Conservation (phyloP, 2,113 vertebrate genomes). For the Panurus biarmicus region DNA sequence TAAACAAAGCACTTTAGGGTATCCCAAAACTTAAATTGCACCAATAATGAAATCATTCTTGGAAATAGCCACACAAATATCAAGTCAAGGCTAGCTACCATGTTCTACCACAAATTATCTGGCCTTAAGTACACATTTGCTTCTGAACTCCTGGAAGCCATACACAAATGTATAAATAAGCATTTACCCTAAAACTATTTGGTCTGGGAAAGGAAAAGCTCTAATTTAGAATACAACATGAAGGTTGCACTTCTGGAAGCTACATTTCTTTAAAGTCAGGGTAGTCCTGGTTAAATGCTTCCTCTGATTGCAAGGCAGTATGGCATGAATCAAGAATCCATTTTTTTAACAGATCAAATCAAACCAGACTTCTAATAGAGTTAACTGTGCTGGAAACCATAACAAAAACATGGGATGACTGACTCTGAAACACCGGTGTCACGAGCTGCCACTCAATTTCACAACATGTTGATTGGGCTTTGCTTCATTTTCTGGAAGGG, state of each 20-base stretch:
- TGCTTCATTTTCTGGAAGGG: neutral
- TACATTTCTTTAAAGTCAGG: neutral
- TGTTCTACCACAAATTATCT: neutral
- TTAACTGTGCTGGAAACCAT: neutral
- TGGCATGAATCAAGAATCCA: neutral
- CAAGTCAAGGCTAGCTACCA: neutral
- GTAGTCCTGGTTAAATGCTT: neutral
- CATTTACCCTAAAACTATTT: neutral
- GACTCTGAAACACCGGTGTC: neutral
- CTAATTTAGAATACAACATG: neutral
- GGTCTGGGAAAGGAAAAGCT: neutral
- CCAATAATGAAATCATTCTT: neutral
- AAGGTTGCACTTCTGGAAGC: neutral
- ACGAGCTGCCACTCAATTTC: neutral
- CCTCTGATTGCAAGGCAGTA: neutral
- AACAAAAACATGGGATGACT: neutral
- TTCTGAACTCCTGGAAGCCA: neutral
- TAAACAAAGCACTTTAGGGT: neutral
- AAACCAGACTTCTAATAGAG: neutral
- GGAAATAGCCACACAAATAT: neutral
- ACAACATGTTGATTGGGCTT: fast-evolving
- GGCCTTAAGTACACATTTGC: neutral
- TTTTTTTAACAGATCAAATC: neutral
- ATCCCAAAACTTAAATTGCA: neutral
- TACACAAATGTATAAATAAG: neutral